Evolutionary conservation across 2,113 vertebrate genomes (phyloP), one percentile per base, ranked within the genome.

Genomic region (Alaudala cheleensis): DNA sequence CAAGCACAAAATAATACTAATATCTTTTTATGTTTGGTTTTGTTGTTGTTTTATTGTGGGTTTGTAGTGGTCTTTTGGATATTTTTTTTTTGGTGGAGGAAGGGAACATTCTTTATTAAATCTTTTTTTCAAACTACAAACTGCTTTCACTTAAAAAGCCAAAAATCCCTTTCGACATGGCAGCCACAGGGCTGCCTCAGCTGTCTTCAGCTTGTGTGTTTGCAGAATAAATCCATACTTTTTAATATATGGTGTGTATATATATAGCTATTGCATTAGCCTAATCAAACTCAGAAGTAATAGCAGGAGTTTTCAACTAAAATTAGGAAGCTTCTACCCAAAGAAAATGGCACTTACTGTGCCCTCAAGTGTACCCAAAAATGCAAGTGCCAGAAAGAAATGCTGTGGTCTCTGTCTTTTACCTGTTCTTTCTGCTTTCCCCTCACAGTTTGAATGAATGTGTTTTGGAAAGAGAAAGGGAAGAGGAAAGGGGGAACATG

Each of bases 231-330:
- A 13, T 20, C 28, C 12, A 21, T 28, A 37, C 22, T 22, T 17
- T 54, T 33, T 20, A 57, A 86, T 73, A 44, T 20, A 40, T 65
- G 19, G 5, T 28, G 2, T 23, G 3, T 56, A 33, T 47, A 5
- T 47, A 5, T 66, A 47, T 62, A 51, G 51, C 14, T 69, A 61
- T 64, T 71, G 39, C 60, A 78, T 13, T 34, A 91, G n/a, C n/a
- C 83, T 91, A 86, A 54, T 78, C 45, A 77, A 74, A 61, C 54
- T 94, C 84, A 90, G 80, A 91, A 94, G 69, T 45, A 89, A 51
- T 51, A 86, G 76, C 58, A 88, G 58, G 31, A 69, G 13, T 72
- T 90, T 90, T 90, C 71, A 86, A 83, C 90, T 37, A 92, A 78
- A 94, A 89, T 83, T 45, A 72, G 65, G 65, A 83, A 86, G 85